Evolutionary conservation across 1,140 invertebrate genomes (phyloP), one percentile per base, ranked within the genome.

Genomic region (Brevipalpus yothersi): DNA sequence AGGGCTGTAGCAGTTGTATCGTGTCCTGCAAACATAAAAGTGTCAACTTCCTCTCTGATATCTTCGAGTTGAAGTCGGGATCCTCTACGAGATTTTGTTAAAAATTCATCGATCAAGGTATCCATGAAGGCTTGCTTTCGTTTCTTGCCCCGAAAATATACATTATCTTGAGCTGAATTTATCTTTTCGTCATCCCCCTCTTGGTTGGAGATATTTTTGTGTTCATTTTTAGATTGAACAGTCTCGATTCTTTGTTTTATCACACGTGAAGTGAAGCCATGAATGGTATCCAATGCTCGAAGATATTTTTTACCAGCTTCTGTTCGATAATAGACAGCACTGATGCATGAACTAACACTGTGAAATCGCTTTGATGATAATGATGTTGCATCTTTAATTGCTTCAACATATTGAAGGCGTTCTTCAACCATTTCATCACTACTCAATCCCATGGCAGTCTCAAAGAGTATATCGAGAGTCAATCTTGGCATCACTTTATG

Each of bases 381-480:
- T 45, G 43, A 45, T 15, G n/a, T 15, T 45, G 43, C 12, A 17
- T 13, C 43, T 45, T 45, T 45, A 15, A 17, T 15, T 2, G 43
- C 12, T 45, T 15, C 93, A 75, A 71, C 53, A 12, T 53, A 21
- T 53, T 47, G 1, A 7, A n/a, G 45, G 7, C 19, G 13, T 47
- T 47, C 45, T 3, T 21, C 65, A 58, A 69, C 72, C 69, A 85
- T 82, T 4, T 81, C 80, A 68, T 79, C 76, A 7, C 85, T 75
- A 67, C 75, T 73, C 59, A 75, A 72, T 49, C 86, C 86, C 85
- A 90, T 88, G 10, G 84, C 84, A 61, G 84, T 84, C 43, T 45
- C 82, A 69, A 83, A 86, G 60, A 90, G 85, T 65, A 86, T 83
- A 63, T 93, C 86, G 1, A 94, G 80, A 0, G 88, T 86, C 54